These are phyloP conservation scores for Gambusia holbrooki DNA, from an alignment of 2,113 vertebrate genomes.

Conservation along the genomic window DNA sequence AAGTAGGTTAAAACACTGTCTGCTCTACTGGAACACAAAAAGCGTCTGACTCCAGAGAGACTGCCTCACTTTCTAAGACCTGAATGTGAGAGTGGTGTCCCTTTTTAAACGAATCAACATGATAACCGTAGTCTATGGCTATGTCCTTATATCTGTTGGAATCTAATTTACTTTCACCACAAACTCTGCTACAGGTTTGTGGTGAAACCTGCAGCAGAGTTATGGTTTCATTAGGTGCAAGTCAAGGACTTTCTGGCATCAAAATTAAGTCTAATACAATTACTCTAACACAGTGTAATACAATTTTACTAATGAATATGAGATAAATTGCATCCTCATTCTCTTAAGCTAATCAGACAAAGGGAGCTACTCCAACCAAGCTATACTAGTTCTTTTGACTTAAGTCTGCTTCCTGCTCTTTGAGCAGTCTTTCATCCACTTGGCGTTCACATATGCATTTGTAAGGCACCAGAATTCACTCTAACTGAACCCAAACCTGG, in stretches of 20 bases:
- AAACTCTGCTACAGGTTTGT: not conserved
- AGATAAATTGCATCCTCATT: not conserved
- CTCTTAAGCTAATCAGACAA: not conserved
- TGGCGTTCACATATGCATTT: not conserved
- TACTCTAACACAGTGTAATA: not conserved
- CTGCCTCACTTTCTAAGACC: constrained; percentile 30
- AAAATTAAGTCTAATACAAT: not conserved
- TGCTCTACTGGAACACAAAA: constrained; percentile 71
- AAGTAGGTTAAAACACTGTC: constrained; percentile 76
- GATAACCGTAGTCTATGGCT: constrained; percentile 53
- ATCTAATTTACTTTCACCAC: constrained; percentile 30
- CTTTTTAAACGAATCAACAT: constrained; percentile 32
- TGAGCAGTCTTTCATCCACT: too few relatives aligned
- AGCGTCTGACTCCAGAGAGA: constrained; percentile 50
- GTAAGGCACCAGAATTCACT: too few relatives aligned
- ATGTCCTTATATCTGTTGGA: constrained; percentile 39
- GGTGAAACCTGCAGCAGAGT: too few relatives aligned
- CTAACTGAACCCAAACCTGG: too few relatives aligned
- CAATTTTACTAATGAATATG: not conserved
- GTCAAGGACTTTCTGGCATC: not conserved
- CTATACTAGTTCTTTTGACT: too few relatives aligned
- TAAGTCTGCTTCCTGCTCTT: too few relatives aligned
- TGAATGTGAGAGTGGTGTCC: constrained; percentile 6
- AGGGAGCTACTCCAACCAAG: not conserved
- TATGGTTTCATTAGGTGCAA: not conserved